phyloP scores from a whole-genome alignment of 1,140 invertebrate genomes.

The Akabosia matsudoensis region DNA sequence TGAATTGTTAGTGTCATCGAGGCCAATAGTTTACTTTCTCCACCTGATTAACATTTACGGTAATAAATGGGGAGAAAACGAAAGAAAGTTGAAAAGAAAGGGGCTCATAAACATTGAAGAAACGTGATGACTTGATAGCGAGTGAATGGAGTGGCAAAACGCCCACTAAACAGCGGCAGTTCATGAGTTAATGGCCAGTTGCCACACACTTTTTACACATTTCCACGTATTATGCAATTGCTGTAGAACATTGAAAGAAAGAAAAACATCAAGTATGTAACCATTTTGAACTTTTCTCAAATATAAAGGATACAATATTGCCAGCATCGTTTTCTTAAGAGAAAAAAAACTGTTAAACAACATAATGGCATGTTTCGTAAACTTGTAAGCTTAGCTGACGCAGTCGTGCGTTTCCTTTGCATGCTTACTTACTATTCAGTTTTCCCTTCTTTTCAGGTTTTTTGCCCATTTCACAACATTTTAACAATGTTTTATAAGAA shows the following conservation, averaged over 20 bases:
- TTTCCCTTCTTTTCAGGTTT: background rate
- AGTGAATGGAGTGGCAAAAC: constrained; percentile 5
- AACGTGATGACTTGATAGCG: constrained; percentile 16
- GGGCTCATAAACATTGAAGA: background rate
- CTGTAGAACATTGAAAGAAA: too few relatives aligned
- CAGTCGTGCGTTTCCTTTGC: constrained; percentile 18
- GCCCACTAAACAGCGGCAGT: constrained; percentile 11
- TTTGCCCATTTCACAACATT: background rate
- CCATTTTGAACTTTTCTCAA: too few relatives aligned
- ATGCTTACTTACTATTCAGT: background rate
- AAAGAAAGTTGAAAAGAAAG: background rate
- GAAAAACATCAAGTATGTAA: too few relatives aligned
- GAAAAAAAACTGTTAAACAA: background rate
- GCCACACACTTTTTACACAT: constrained; percentile 6
- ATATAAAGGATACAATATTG: too few relatives aligned
- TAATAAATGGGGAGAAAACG: background rate
- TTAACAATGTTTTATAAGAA: background rate
- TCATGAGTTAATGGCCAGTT: constrained; percentile 12
- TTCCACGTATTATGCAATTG: too few relatives aligned
- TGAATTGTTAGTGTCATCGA: background rate
- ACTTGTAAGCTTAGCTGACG: background rate
- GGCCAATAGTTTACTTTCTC: background rate
- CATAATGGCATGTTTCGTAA: background rate
- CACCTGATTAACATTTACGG: background rate
- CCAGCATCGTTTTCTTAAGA: too few relatives aligned